Base-by-base conservation (phyloP, 2,888 invertebrate genomes). In the Oeneis ivallda region DNA sequence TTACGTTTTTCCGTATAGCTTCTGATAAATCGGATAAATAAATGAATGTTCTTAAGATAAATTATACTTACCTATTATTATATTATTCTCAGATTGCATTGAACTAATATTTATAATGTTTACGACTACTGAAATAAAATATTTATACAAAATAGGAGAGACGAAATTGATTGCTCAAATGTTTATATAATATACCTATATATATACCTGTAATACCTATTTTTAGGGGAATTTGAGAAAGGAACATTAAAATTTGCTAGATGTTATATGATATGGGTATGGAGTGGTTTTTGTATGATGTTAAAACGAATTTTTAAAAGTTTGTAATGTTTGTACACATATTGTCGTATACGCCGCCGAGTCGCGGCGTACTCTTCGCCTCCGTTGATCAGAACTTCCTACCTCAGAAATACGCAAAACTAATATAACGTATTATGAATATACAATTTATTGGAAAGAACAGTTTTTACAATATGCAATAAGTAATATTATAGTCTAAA, bases 141-240 rank as follows among this genome's bases (percentile, higher is more conserved):
- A 89, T 88, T 88, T 89, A 89, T 88, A 89, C 86, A 88, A 84
- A 87, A 86, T 88, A 84, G 87, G 85, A 86, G 88, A 87, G 87
- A 87, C 85, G 90, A 86, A 90, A 90, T 88, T 82, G 88, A 89
- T 92, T 92, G 91, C 91, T 92, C 91, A 92, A 92, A 92, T 87
- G 89, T 91, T 90, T 90, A 89, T 89, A 91, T 89, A 91, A n/a
- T n/a, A n/a, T n/a, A n/a, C n/a, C n/a, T n/a, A n/a, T n/a, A n/a
- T n/a, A n/a, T n/a, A n/a, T n/a, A n/a, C n/a, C n/a, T 89, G 85
- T 84, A 56, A 56, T 62, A 86, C 85, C 85, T 88, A 90, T 91
- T 83, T 90, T 89, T 91, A 90, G 86, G 86, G 85, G 83, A 86
- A 87, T 84, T 87, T 84, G 87, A 86, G 84, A 88, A 84, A 85